A percentile compares a stretch with the other conserved stretches of the same genome.
phyloP scores from a whole-genome alignment of 2,888 invertebrate species.

The Chirona hameri region DNA sequence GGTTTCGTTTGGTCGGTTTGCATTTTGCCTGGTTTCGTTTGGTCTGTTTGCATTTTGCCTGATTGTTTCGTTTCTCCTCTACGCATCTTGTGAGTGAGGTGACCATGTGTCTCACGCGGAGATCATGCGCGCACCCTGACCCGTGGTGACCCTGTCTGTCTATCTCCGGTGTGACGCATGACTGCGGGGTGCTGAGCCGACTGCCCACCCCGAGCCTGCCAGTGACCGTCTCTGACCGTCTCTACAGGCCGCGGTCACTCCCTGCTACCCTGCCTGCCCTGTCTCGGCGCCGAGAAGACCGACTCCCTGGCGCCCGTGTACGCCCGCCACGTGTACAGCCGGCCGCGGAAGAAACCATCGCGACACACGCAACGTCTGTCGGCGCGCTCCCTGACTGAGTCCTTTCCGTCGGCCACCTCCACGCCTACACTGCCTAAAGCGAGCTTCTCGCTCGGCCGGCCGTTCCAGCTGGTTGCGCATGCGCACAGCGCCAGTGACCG shows the following conservation, averaged over 20 bases:
- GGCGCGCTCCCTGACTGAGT: conserved; percentile 11
- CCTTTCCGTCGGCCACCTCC: conserved; percentile 22
- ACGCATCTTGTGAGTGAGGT: background rate
- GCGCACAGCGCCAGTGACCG: conserved; percentile 26
- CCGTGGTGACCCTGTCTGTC: background rate
- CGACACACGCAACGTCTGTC: conserved; percentile 4
- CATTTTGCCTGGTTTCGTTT: background rate
- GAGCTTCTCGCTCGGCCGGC: background rate
- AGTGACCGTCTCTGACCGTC: background rate
- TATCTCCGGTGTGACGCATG: background rate
- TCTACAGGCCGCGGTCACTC: conserved; percentile 23
- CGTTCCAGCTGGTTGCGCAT: background rate
- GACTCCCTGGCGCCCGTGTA: conserved; percentile 26
- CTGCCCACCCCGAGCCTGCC: background rate
- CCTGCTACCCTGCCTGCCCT: conserved; percentile 22
- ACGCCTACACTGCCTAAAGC: conserved; percentile 12
- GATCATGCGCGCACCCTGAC: background rate
- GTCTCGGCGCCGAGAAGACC: conserved; percentile 11
- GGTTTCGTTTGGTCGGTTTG: background rate
- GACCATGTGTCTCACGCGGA: background rate
- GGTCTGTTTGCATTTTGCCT: background rate
- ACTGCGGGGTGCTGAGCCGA: background rate
- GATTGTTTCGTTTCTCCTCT: background rate
- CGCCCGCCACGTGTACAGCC: conserved; percentile 14
- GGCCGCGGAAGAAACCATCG: conserved; percentile 24